Conservation (phyloP, 2,113 vertebrate genomes). For the Lophius piscatorius region DNA sequence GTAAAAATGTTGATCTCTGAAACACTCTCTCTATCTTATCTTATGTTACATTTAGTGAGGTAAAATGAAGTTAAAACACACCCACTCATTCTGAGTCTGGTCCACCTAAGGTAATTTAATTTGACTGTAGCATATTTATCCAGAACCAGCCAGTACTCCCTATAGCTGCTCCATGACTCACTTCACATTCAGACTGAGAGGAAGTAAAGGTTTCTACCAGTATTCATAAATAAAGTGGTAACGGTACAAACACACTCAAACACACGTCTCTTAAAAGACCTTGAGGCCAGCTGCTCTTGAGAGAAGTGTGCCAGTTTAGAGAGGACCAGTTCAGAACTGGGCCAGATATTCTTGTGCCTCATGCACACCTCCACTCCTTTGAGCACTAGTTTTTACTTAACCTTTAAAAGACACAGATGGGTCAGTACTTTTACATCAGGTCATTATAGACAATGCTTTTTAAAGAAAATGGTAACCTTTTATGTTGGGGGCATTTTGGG, state of each 20-base stretch:
- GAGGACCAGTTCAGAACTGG: slow-evolving; percentile 49
- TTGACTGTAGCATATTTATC: slow-evolving; percentile 64
- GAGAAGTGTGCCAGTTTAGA: slow-evolving; percentile 48
- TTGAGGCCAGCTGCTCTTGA: slow-evolving; percentile 51
- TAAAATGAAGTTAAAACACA: slow-evolving; percentile 70
- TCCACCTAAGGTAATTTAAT: slow-evolving; percentile 75
- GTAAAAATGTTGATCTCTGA: slow-evolving; percentile 49
- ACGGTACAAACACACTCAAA: slow-evolving; percentile 27
- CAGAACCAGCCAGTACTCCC: slow-evolving; percentile 5
- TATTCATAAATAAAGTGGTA: slow-evolving; percentile 28
- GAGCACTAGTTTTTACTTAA: slow-evolving; percentile 15
- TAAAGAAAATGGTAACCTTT: too few species aligned
- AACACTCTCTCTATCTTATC: slow-evolving; percentile 22
- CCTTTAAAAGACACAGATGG: slow-evolving; percentile 33
- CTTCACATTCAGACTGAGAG: slow-evolving; percentile 41
- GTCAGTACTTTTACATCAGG: slow-evolving; percentile 13
- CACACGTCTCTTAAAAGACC: slow-evolving; percentile 41
- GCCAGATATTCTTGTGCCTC: slow-evolving; percentile 59
- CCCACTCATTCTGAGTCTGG: slow-evolving; percentile 57
- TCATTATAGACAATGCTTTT: too few species aligned
- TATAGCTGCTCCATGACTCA: slow-evolving; percentile 34
- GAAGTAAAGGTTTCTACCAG: slow-evolving; percentile 29
- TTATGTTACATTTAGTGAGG: slow-evolving; percentile 56
- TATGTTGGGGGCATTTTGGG: too few species aligned
- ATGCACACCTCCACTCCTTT: slow-evolving; percentile 12